phyloP scores from a whole-genome alignment of 2,797 vertebrate species.

The Oryzias sinensis region DNA sequence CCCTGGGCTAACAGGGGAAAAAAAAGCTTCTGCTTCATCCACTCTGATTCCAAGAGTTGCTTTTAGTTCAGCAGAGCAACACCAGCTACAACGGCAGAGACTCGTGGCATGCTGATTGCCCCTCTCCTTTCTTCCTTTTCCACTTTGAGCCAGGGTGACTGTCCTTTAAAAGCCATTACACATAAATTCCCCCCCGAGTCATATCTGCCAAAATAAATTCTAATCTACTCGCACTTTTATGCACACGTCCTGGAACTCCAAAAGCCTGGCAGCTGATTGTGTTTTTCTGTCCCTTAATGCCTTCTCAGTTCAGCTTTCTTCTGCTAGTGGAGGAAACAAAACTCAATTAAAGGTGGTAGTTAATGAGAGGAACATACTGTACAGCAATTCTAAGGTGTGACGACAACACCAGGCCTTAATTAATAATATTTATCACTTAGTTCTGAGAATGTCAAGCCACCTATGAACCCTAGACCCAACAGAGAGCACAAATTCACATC shows the following conservation, averaged over 20 bases:
- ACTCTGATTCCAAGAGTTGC: slow-evolving; percentile 8
- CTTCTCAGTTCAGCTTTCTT: slow-evolving; percentile 11
- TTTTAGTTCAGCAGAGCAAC: slow-evolving; percentile 24
- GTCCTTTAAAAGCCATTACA: slow-evolving; percentile 52
- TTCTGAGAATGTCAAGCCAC: slow-evolving; percentile 1
- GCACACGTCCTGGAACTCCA: slow-evolving; percentile 34
- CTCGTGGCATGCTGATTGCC: slow-evolving; percentile 37
- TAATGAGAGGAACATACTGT: slow-evolving; percentile 23
- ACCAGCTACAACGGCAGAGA: neutral
- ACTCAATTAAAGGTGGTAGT: slow-evolving; percentile 35
- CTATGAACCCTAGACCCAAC: slow-evolving; percentile 5
- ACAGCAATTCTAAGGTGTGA: slow-evolving; percentile 14
- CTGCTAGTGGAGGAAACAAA: slow-evolving; percentile 28
- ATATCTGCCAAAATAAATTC: slow-evolving; percentile 51
- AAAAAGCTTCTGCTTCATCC: neutral
- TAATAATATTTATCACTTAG: slow-evolving; percentile 34
- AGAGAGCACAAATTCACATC: neutral
- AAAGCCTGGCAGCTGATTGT: slow-evolving; percentile 24
- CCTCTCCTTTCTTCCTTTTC: slow-evolving; percentile 35
- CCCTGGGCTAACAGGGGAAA: neutral
- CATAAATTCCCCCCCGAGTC: slow-evolving; percentile 38
- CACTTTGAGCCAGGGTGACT: slow-evolving; percentile 31
- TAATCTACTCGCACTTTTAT: slow-evolving; percentile 29
- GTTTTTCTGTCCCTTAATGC: slow-evolving; percentile 15
- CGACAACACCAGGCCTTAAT: slow-evolving; percentile 23